These are phyloP conservation scores for Pecten maximus DNA, from an alignment of 2,888 invertebrate genomes.

Conservation along the genomic window DNA sequence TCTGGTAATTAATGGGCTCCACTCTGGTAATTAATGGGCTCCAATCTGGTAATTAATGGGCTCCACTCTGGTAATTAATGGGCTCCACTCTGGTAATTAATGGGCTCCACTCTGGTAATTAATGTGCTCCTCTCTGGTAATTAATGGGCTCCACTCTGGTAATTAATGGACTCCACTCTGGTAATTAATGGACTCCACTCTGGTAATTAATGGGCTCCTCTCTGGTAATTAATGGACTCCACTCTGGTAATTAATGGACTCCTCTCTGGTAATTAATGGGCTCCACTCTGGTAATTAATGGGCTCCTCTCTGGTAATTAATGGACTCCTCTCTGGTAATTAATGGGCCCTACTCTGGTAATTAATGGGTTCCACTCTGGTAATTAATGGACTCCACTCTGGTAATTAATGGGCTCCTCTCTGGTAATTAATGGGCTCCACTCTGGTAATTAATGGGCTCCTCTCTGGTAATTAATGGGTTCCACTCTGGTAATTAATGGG, in stretches of 20 bases:
- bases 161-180: background rate
- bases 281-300: background rate
- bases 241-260: background rate
- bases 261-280: background rate
- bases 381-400: background rate
- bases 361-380: background rate
- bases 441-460: background rate
- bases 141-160: background rate
- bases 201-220: conserved; percentile 12
- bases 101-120: background rate
- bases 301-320: background rate
- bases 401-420: background rate
- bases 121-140: background rate
- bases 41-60: background rate
- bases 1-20: background rate
- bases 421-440: background rate
- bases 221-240: conserved; percentile 40
- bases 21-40: background rate
- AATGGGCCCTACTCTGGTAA: background rate
- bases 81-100: background rate
- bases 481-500: background rate
- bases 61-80: background rate
- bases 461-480: background rate
- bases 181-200: background rate
- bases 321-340: background rate